phyloP scores from a whole-genome alignment of 2,888 invertebrate species.

The Creontiades dilutus region DNA sequence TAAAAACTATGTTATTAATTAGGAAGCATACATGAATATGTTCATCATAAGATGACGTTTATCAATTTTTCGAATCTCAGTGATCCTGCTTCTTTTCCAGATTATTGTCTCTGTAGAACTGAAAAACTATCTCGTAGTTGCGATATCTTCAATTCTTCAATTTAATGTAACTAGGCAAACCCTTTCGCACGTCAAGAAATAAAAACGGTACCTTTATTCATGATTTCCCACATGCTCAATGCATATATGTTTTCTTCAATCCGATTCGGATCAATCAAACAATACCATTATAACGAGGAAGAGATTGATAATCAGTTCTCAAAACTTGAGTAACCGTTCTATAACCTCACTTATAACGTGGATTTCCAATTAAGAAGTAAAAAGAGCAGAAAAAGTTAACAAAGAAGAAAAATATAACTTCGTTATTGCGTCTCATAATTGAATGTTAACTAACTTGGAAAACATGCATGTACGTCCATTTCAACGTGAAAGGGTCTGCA shows the following conservation, averaged over 20 bases:
- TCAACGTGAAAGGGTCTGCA: not conserved
- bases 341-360: constrained; percentile 9
- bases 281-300: not conserved
- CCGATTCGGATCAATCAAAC: not conserved
- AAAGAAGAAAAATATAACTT: constrained; percentile 45
- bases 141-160: not conserved
- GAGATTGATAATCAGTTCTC: constrained; percentile 22
- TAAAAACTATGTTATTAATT: too few species aligned
- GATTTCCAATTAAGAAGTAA: constrained; percentile 52
- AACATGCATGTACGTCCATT: constrained; percentile 38
- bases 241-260: not conserved
- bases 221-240: not conserved
- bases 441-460: constrained; percentile 36
- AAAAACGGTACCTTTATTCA: not conserved
- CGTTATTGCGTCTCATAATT: constrained; percentile 38
- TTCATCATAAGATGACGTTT: too few species aligned
- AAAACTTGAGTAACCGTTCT: constrained; percentile 13
- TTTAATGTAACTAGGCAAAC: not conserved
- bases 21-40: too few species aligned
- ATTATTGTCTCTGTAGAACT: too few species aligned
- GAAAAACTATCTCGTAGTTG: not conserved
- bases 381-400: constrained; percentile 37
- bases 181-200: not conserved
- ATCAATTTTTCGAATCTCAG: too few species aligned
- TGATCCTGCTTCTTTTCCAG: too few species aligned